These are phyloP conservation scores for Olivierus martensii DNA, from an alignment of 1,140 invertebrate species.

Conservation along the genomic window DNA sequence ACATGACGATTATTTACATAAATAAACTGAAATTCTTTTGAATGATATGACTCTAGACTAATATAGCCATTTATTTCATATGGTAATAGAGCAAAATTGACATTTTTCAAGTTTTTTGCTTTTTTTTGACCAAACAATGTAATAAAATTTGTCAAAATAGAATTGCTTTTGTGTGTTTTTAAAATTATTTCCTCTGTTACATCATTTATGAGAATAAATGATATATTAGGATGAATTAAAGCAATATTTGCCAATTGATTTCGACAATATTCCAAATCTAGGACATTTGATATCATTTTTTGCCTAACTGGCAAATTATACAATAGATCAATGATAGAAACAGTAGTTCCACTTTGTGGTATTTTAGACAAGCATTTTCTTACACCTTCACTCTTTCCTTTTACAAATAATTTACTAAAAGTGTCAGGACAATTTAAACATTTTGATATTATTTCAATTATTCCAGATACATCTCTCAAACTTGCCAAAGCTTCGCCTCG, in stretches of 20 bases:
- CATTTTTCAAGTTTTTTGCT: conserved; percentile 31
- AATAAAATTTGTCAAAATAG: conserved; percentile 36
- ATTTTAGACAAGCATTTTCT: conserved; percentile 27
- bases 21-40: conserved; percentile 41
- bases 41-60: conserved; percentile 30
- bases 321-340: conserved; percentile 45
- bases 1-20: conserved; percentile 46
- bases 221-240: conserved; percentile 41
- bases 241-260: conserved; percentile 40
- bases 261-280: conserved; percentile 43
- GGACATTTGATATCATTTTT: conserved; percentile 34
- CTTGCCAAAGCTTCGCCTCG: conserved; percentile 47
- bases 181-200: conserved; percentile 38
- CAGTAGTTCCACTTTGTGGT: conserved; percentile 45
- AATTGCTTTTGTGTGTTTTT: conserved; percentile 38
- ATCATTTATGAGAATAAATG: conserved; percentile 46
- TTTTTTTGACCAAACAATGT: conserved; percentile 36
- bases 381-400: conserved; percentile 28
- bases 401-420: conserved; percentile 34
- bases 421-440: conserved; percentile 30
- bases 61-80: conserved; percentile 41
- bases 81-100: conserved; percentile 34
- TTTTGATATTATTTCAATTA: conserved; percentile 40
- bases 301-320: conserved; percentile 46
- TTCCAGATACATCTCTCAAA: conserved; percentile 38